A percentile compares a stretch with the other conserved stretches of the same genome.
Conservation (phyloP, 2,797 vertebrate genomes). For the Falco peregrinus region DNA sequence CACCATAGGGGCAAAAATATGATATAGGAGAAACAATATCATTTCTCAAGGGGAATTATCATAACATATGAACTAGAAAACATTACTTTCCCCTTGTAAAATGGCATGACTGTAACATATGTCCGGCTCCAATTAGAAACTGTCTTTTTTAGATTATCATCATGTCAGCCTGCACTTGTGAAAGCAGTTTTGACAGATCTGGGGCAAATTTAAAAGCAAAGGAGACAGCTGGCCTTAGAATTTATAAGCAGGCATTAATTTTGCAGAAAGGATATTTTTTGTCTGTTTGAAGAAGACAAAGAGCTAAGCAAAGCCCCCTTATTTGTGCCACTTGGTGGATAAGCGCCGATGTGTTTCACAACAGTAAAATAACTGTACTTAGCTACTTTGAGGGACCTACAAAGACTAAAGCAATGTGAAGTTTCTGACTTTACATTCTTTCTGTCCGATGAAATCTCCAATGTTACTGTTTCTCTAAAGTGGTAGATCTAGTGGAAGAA, state of each 20-base stretch:
- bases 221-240: constrained; percentile 15
- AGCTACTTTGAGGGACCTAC: neutral
- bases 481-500: neutral
- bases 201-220: constrained; percentile 57
- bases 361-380: neutral
- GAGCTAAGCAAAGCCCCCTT: neutral
- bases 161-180: constrained; percentile 37
- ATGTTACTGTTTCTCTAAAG: neutral
- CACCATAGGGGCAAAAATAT: neutral
- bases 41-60: constrained; percentile 3
- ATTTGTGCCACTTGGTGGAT: neutral
- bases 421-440: neutral
- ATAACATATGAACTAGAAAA: constrained; percentile 20
- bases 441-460: neutral
- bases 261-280: constrained; percentile 27
- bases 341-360: neutral
- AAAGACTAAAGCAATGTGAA: neutral
- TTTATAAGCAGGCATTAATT: constrained; percentile 39
- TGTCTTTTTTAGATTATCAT: constrained; percentile 53
- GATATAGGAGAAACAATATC: neutral
- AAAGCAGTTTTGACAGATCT: constrained; percentile 64
- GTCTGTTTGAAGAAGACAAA: constrained; percentile 38
- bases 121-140: constrained; percentile 56
- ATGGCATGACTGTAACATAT: constrained; percentile 14
- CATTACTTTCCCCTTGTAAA: constrained; percentile 40